Evolutionary conservation across 2,113 vertebrate species (phyloP), one percentile per base, ranked within the genome.

Genomic region (Seriola quinqueradiata): DNA sequence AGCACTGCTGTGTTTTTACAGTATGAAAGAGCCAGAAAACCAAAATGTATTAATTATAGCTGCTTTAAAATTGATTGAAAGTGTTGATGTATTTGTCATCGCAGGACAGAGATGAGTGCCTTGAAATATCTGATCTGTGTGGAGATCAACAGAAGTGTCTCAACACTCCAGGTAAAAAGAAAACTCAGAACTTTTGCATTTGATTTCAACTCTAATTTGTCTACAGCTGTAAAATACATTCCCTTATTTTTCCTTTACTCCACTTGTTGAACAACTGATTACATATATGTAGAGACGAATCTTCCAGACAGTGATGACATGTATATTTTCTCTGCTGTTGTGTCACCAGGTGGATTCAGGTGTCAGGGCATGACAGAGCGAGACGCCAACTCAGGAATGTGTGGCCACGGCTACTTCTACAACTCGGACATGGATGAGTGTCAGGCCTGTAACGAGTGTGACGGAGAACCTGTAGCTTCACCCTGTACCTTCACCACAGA

Each of bases 41-140:
- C 21, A 36, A 68, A 50, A 58, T 25, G 66, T n/a, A 3, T 17
- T 21, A 36, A 19, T 21, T 5, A 38, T 1, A 66, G 44, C 34
- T 72, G 16, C 14, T 42, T 61, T 28, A 10, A 55, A 21, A 54
- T 14, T 8, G 10, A 14, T 52, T 58, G 1, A 50, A 67, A 70
- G 1, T 70, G 0, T 46, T 3, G 3, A 38, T 57, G 46, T 60
- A 4, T 87, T 93, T 48, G 1, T 92, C 84, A 25, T 94, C 92
- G 21, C 90, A 97, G 96, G 96, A 97, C 90, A 96, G 95, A 94
- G 96, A 97, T 69, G 96, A 97, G 89, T 98, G 96, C 81, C 93
- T 93, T 59, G 95, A 97, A 86, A 95, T 95, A 64, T 70, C 94
- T 71, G 85, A 92, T 87, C 92, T 96, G 68, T 97, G 96, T 86